Evolutionary conservation across 2,113 vertebrate species (phyloP), one percentile per base, ranked within the genome.

Genomic region (Nothoprocta perdicaria): DNA sequence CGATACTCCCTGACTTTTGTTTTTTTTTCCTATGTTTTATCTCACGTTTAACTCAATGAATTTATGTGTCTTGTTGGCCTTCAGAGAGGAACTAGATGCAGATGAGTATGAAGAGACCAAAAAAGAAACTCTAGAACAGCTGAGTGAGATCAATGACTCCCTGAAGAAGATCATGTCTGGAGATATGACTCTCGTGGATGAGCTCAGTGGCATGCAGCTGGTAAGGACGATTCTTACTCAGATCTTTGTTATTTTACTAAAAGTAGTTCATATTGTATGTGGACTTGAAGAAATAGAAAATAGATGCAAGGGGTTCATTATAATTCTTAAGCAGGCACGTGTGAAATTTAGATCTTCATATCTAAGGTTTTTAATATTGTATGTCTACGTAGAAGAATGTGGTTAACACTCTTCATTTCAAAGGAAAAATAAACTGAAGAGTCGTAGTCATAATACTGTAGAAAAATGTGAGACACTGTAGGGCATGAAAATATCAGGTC

Each of bases 51-150:
- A 21, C 60, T 35, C 41, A 52, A 0, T 65, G 38, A 35, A 10
- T 75, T 76, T 29, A 43, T 63, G 14, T 48, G 29, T 8, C 46
- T 65, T 43, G 27, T 79, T 94, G 74, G 72, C 80, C 27, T 84
- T 46, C 71, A 99, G 99, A 95, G 99, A 99, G 67, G 99, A 99
- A 4, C 97, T 99, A 45, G 99, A 99, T n/a, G 95, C 98, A 61
- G 98, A 99, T 46, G 99, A 99, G 80, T 99, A 99, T 9, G 98
- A 99, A 62, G 99, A 99, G 95, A 99, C 99, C 38, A 99, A 99
- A 94, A 99, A 98, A 75, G 99, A 99, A 97, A 99, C 99, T 2
- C 93, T 99, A 78, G 99, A 99, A 73, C 99, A 99, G 94, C 94
- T 99, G 93, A 98, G 96, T 72, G 99, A 99, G 96, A 99, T 99